phyloP scores from a whole-genome alignment of 2,113 vertebrate genomes.

The Rhipidura dahli region DNA sequence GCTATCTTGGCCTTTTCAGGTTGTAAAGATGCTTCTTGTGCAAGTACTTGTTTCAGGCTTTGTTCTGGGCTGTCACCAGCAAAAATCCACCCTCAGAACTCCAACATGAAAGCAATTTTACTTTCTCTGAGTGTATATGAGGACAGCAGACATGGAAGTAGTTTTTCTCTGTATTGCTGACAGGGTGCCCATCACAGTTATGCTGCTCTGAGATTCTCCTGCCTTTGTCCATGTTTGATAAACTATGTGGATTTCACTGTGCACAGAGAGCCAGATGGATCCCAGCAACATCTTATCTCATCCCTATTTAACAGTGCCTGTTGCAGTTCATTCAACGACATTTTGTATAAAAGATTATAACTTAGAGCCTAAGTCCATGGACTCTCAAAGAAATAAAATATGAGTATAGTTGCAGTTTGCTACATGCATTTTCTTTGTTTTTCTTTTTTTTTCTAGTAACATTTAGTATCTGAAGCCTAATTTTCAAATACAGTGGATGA shows the following conservation, averaged over 20 bases:
- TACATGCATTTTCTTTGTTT: not conserved
- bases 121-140: not conserved
- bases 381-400: not conserved
- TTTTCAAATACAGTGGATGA: not conserved
- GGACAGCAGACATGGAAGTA: not conserved
- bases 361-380: not conserved
- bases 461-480: not conserved
- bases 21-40: not conserved
- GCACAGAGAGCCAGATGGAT: not conserved
- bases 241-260: not conserved
- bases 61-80: not conserved
- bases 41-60: not conserved
- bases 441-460: not conserved
- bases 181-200: not conserved
- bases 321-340: not conserved
- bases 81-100: not conserved
- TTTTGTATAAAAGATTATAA: not conserved
- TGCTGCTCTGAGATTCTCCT: not conserved
- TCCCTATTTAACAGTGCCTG: not conserved
- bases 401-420: not conserved
- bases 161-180: not conserved
- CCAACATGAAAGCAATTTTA: not conserved
- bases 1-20: not conserved
- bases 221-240: not conserved
- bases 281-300: not conserved